Base-by-base conservation (phyloP, 2,797 vertebrate genomes). In the Trichosurus vulpecula region DNA sequence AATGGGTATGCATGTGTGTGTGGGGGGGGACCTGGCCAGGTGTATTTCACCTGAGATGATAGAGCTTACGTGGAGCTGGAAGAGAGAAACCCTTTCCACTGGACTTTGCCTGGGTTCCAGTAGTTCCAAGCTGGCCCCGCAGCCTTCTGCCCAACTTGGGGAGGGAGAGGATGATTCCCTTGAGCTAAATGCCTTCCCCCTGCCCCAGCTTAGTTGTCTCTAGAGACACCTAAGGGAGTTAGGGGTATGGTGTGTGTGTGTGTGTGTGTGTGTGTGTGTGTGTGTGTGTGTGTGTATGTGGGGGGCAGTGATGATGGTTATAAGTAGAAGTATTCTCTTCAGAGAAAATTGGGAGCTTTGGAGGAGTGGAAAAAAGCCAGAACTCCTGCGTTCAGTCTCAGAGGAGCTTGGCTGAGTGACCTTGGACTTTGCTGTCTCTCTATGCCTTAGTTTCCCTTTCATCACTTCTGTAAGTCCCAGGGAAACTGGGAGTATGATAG, bases 121-220 rank as follows among this genome's bases (percentile, higher is more conserved):
- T 47, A n/a, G 47, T 51, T 66, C 54, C 91, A 52, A 53, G 29
- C 41, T 31, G 61, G 54, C 29, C 54, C 95, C 96, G 52, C 55
- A 52, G 55, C 55, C 53, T 56, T 11, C 66, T 94, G 90, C 57
- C 47, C 57, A 92, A 93, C 92, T 96, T 25, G 94, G 74, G 53
- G 52, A 58, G 94, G 90, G 54, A 55, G 30, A 47, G 93, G 25
- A 91, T 97, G 97, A 97, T 87, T 87, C 25, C 97, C 97, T 98
- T 98, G 98, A 97, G 54, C 90, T 94, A 92, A 31, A 35, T 90
- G 95, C 94, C 93, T 92, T n/a, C 81, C 95, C 81, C 0, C 19
- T 96, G 97, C 97, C 98, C 98, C 97, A 97, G 97, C 98, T 97
- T 97, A 92, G 90, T 90, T 81, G 94, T 94, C 93, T 61, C 87